Evolutionary conservation across 2,888 invertebrate genomes (phyloP).

Genomic region (Tanypteryx hageni): DNA sequence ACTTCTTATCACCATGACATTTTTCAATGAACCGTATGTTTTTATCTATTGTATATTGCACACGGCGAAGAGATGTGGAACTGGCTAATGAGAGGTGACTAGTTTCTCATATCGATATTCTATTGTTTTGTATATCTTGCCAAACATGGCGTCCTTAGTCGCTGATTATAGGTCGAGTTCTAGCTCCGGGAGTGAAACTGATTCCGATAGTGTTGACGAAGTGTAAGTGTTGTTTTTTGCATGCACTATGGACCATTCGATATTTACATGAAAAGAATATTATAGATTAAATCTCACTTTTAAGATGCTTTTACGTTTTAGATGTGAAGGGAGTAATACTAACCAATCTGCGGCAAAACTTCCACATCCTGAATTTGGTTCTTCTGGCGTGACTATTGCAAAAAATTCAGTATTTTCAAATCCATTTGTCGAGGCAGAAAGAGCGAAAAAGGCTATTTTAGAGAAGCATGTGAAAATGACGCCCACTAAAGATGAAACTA

Average conservation of each 20-base stretch:
- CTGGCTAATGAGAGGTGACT: neutral
- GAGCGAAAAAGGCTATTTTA: conserved; percentile 89
- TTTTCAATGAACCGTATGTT: neutral
- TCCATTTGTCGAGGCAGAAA: conserved; percentile 90
- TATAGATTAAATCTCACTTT: conserved; percentile 9
- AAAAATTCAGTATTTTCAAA: conserved; percentile 90
- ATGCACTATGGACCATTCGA: neutral
- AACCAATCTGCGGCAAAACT: conserved; percentile 75
- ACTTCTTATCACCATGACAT: too few species aligned
- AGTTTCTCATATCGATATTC: conserved; percentile 10
- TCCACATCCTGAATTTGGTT: conserved; percentile 81
- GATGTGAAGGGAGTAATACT: conserved; percentile 68
- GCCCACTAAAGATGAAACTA: conserved; percentile 82
- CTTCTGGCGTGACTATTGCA: conserved; percentile 74
- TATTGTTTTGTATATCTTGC: conserved; percentile 9
- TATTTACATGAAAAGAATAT: neutral
- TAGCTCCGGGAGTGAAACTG: conserved; percentile 77
- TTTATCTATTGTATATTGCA: neutral
- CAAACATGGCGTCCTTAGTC: conserved; percentile 80
- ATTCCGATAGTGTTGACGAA: conserved; percentile 75
- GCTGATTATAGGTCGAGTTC: conserved; percentile 82
- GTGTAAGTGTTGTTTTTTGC: conserved; percentile 72
- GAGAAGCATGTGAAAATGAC: conserved; percentile 97
- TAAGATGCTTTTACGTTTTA: conserved; percentile 27
- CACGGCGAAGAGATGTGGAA: neutral